Evolutionary conservation across 2,113 vertebrate genomes (phyloP).

Genomic region (Cepphus grylle): DNA sequence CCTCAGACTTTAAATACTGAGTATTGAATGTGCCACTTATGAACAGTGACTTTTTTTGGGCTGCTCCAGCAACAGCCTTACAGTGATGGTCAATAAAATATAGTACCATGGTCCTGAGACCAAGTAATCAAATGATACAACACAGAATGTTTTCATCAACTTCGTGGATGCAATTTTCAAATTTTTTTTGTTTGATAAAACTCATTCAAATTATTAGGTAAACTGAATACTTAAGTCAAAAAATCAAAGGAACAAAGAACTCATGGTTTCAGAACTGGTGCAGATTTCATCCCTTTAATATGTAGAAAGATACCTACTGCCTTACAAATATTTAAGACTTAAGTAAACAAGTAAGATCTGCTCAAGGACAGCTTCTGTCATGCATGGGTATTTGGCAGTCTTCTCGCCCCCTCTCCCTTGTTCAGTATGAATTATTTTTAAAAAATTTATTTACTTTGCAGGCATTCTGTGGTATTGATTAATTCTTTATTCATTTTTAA

Average conservation of each 20-base stretch:
- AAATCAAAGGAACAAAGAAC: not conserved
- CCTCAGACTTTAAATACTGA: not conserved
- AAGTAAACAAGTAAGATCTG: not conserved
- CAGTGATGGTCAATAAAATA: not conserved
- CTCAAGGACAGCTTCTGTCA: not conserved
- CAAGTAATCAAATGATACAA: not conserved
- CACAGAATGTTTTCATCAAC: not conserved
- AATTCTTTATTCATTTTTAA: not conserved
- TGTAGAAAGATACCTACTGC: not conserved
- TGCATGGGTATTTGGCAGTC: not conserved
- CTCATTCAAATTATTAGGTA: not conserved
- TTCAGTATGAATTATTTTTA: not conserved
- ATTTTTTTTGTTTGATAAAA: not conserved
- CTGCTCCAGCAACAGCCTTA: not conserved
- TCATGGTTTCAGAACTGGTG: not conserved
- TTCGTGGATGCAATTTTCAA: not conserved
- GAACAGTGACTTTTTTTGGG: not conserved
- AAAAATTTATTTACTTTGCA: not conserved
- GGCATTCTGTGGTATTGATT: fast-evolving
- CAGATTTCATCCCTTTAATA: not conserved
- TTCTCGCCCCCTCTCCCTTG: not conserved
- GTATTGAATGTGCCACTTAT: not conserved
- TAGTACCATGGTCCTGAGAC: fast-evolving
- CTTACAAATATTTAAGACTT: not conserved
- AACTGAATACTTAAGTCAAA: not conserved